A percentile compares a stretch with the other conserved stretches of the same genome.
Conservation (phyloP, 92 coral and sea anemone genomes). For the Zoanthus sansibaricus region DNA sequence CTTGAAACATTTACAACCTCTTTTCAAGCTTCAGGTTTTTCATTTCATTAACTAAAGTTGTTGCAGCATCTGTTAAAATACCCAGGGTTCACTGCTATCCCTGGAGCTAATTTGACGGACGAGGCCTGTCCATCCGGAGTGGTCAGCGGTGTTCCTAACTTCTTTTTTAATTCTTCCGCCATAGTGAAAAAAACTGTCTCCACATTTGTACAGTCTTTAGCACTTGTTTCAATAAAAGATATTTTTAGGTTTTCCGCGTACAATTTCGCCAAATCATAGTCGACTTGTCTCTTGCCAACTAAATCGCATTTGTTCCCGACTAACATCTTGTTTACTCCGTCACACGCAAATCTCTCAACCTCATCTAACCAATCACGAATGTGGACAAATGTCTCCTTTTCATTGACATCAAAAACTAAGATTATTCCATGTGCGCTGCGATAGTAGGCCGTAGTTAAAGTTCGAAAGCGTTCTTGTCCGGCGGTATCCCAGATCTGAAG, state of each 20-base stretch:
- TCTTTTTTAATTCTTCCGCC: slow-evolving; percentile 90
- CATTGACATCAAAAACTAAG: slow-evolving; percentile 93
- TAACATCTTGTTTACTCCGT: slow-evolving; percentile 83
- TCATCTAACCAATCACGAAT: slow-evolving; percentile 90
- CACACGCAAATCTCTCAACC: slow-evolving; percentile 87
- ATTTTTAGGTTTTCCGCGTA: slow-evolving; percentile 87
- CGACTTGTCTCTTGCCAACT: slow-evolving; percentile 82
- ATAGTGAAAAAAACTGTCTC: slow-evolving; percentile 89
- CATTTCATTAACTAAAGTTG: not conserved
- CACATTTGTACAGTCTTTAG: slow-evolving; percentile 94
- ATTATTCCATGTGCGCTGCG: slow-evolving; percentile 98
- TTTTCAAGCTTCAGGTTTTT: not conserved
- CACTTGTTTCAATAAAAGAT: slow-evolving; percentile 97
- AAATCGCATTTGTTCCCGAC: slow-evolving; percentile 98
- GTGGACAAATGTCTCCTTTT: slow-evolving; percentile 85
- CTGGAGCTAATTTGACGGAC: slow-evolving; percentile 55
- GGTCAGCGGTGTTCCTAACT: slow-evolving; percentile 85
- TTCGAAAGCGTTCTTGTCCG: slow-evolving; percentile 95
- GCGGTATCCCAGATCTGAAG: slow-evolving; percentile 99
- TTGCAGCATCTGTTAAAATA: slow-evolving; percentile 66
- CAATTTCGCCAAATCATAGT: slow-evolving; percentile 77
- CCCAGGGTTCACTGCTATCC: slow-evolving; percentile 56
- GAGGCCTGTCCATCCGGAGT: slow-evolving; percentile 63
- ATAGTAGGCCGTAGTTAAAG: slow-evolving; percentile 96
- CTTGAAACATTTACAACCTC: not conserved